Conservation (phyloP, 2,113 vertebrate genomes). For the Mastomys coucha region DNA sequence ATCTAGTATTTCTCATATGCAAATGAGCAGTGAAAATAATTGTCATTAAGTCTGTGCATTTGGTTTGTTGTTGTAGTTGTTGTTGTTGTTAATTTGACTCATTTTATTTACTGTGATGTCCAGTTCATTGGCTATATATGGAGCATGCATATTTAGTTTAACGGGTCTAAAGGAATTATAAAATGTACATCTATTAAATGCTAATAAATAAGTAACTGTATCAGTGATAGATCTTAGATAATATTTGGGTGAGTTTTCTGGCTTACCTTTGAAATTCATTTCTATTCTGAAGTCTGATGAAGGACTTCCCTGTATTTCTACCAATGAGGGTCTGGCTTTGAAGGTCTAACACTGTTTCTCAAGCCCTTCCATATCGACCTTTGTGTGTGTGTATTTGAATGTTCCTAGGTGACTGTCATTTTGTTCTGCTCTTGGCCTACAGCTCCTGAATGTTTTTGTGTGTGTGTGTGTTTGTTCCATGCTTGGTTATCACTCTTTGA, state of each 20-base stretch:
- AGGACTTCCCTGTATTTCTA: neutral
- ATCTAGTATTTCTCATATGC: neutral
- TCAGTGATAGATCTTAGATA: neutral
- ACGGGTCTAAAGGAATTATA: neutral
- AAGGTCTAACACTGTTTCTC: neutral
- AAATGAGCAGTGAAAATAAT: neutral
- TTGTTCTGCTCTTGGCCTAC: neutral
- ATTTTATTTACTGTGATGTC: neutral
- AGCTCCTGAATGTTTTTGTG: neutral
- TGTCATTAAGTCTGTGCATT: neutral
- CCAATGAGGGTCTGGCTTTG: neutral
- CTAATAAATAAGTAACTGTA: neutral
- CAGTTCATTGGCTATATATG: neutral
- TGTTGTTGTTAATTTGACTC: neutral
- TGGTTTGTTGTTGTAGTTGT: neutral
- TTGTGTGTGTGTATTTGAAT: neutral
- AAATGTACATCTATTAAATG: neutral
- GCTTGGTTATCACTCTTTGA: fast-evolving
- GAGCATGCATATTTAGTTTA: neutral
- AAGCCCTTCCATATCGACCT: neutral
- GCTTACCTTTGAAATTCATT: too few species aligned
- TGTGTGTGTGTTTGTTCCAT: neutral
- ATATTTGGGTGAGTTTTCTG: neutral
- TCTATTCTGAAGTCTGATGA: neutral
- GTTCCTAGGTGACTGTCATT: neutral